Evolutionary conservation across 92 coral and sea anemone genomes (phyloP).

Genomic region (Palythoa grandiflora): DNA sequence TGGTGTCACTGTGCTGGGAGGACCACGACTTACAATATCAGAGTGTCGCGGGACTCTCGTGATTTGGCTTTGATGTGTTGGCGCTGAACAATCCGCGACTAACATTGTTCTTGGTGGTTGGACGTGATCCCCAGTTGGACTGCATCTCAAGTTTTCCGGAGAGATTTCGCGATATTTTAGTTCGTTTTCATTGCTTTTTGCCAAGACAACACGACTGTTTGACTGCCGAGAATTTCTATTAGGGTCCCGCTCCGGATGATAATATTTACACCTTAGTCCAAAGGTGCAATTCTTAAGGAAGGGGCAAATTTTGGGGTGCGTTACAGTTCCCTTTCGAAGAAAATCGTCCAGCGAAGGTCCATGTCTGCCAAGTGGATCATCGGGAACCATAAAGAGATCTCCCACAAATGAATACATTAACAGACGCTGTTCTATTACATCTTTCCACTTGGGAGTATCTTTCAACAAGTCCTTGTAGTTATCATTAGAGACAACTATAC

Average conservation of each 20-base stretch:
- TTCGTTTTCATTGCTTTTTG: slow-evolving; percentile 4
- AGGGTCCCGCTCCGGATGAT: slow-evolving; percentile 94
- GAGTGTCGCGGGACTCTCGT: neutral
- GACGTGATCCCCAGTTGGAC: neutral
- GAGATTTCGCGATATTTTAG: neutral
- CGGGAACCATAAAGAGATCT: slow-evolving; percentile 92
- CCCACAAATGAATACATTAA: slow-evolving; percentile 88
- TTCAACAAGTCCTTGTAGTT: slow-evolving; percentile 80
- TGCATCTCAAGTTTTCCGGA: neutral
- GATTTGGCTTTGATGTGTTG: slow-evolving; percentile 3
- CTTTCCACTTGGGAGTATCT: slow-evolving; percentile 85
- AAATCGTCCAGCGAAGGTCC: slow-evolving; percentile 94
- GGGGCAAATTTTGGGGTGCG: slow-evolving; percentile 89
- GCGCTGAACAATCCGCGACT: slow-evolving; percentile 19
- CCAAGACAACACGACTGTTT: slow-evolving; percentile 31
- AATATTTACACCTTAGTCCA: slow-evolving; percentile 88
- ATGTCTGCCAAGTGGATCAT: slow-evolving; percentile 92
- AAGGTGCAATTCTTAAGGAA: slow-evolving; percentile 88
- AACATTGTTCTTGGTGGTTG: slow-evolving; percentile 12
- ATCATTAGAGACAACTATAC: slow-evolving; percentile 96
- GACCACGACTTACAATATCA: slow-evolving; percentile 42
- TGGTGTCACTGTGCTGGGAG: slow-evolving; percentile 19
- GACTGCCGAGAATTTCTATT: slow-evolving; percentile 35
- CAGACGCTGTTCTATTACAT: slow-evolving; percentile 86
- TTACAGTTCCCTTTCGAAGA: slow-evolving; percentile 80